phyloP scores from a whole-genome alignment of 2,113 vertebrate genomes.

The Crotalus tigris region DNA sequence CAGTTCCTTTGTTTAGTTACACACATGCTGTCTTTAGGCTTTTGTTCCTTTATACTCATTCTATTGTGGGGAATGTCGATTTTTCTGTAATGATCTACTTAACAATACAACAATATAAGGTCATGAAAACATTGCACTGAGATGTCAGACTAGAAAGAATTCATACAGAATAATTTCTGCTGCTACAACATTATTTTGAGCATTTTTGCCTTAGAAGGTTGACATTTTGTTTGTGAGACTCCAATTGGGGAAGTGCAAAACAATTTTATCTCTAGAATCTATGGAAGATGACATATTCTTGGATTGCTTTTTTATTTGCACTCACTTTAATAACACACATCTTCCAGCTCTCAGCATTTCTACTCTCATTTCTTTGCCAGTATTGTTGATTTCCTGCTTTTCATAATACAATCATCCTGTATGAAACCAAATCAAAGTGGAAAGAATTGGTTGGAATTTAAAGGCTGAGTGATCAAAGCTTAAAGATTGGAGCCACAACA shows the following conservation, averaged over 20 bases:
- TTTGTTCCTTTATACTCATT: background rate
- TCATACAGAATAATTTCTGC: background rate
- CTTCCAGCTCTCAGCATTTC: background rate
- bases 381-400: background rate
- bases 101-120: constrained; percentile 15
- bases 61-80: background rate
- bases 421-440: background rate
- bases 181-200: background rate
- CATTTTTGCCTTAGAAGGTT: background rate
- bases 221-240: background rate
- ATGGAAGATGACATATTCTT: background rate
- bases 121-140: background rate
- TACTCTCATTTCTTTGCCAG: background rate
- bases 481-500: background rate
- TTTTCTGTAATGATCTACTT: background rate
- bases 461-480: background rate
- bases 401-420: background rate
- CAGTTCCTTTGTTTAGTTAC: background rate
- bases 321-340: background rate
- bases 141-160: background rate
- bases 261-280: background rate
- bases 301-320: background rate
- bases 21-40: background rate
- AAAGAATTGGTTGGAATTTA: background rate
- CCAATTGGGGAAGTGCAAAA: background rate